phyloP scores from a whole-genome alignment of 2,888 invertebrate genomes.

The Euclidia mi region DNA sequence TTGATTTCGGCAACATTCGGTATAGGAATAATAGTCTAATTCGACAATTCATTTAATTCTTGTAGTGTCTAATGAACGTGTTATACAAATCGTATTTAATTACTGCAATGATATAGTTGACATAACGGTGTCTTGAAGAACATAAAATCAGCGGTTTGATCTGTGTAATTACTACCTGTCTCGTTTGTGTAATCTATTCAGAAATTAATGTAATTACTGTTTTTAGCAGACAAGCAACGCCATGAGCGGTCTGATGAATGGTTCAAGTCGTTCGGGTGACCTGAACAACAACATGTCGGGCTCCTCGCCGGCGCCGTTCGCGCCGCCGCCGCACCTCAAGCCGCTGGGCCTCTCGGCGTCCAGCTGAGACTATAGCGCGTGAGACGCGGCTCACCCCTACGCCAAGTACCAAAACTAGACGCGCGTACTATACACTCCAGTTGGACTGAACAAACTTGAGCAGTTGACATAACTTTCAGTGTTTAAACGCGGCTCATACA shows the following conservation, averaged over 20 bases:
- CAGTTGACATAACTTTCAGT: conserved; percentile 39
- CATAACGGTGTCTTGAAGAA: conserved; percentile 13
- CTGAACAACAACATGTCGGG: conserved; percentile 93
- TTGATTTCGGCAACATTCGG: conserved; percentile 15
- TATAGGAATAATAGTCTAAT: neutral
- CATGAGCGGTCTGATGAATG: conserved; percentile 89
- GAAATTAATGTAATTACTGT: conserved; percentile 41
- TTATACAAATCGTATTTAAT: no score
- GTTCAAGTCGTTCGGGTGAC: conserved; percentile 89
- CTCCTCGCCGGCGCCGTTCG: conserved; percentile 81
- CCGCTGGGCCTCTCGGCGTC: conserved; percentile 91
- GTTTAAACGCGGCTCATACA: conserved; percentile 38
- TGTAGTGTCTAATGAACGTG: no score
- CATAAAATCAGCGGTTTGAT: conserved; percentile 2
- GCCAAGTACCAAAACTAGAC: conserved; percentile 83
- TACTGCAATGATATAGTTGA: no score
- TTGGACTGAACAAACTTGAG: conserved; percentile 34
- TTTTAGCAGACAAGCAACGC: conserved; percentile 81
- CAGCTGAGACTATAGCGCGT: conserved; percentile 91
- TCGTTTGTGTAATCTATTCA: conserved; percentile 22
- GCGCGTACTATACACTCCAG: conserved; percentile 48
- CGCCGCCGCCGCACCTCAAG: conserved; percentile 88
- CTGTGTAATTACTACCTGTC: neutral
- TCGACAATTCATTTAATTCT: neutral
- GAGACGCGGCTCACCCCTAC: conserved; percentile 86